A percentile compares a stretch with the other conserved stretches of the same genome.
Conservation (phyloP, 2,113 vertebrate species). For the Salminus brasiliensis region DNA sequence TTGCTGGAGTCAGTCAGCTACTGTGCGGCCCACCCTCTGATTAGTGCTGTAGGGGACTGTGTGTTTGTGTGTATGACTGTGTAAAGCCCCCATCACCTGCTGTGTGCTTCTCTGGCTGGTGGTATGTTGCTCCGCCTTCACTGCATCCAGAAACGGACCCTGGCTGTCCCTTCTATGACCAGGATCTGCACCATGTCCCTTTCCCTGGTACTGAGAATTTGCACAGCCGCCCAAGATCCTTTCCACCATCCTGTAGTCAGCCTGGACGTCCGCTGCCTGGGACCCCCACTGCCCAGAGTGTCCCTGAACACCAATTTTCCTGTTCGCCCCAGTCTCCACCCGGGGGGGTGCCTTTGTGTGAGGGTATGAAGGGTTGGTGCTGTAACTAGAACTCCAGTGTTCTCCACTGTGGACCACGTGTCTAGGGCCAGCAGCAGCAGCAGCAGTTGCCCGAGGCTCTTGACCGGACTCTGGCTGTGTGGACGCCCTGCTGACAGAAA, state of each 20-base stretch:
- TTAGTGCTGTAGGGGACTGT: too few species aligned
- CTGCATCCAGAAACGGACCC: constrained; percentile 79
- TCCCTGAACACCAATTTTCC: constrained; percentile 32
- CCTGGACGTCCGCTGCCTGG: constrained; percentile 79
- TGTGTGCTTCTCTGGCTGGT: constrained; percentile 66
- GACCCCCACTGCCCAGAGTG: constrained; percentile 45
- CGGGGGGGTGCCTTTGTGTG: constrained; percentile 53
- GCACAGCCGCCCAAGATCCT: constrained; percentile 78
- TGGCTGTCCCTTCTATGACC: constrained; percentile 63
- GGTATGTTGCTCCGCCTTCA: constrained; percentile 80
- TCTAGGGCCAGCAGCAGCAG: background rate
- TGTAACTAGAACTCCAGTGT: constrained; percentile 9
- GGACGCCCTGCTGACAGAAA: constrained; percentile 64
- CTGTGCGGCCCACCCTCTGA: too few species aligned
- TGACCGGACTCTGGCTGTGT: constrained; percentile 58
- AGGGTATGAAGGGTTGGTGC: background rate
- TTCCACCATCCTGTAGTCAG: constrained; percentile 84
- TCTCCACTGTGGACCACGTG: constrained; percentile 23
- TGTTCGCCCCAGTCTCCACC: constrained; percentile 58
- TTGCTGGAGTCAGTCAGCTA: too few species aligned
- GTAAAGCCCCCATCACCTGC: constrained; percentile 59
- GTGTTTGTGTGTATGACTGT: background rate
- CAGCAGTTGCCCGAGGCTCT: constrained; percentile 45
- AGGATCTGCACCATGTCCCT: background rate
- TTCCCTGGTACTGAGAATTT: constrained; percentile 53